Evolutionary conservation across 1,140 invertebrate species (phyloP).

Genomic region (Sycobia sp.): DNA sequence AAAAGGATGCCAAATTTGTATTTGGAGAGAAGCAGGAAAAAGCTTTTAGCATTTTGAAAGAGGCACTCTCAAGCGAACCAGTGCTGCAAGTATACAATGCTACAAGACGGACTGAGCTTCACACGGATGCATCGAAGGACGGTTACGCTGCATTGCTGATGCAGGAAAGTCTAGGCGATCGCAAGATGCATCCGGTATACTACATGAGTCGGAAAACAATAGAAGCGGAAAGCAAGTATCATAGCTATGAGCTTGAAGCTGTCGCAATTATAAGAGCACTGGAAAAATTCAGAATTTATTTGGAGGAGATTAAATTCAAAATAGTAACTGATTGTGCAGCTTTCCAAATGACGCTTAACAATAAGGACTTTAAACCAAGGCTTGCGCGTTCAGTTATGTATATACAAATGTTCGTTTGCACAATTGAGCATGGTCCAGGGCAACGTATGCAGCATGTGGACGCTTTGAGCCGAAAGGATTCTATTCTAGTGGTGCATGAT

Average conservation of each 20-base stretch:
- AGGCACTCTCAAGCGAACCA: not conserved
- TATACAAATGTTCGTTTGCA: not conserved
- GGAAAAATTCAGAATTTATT: constrained; percentile 42
- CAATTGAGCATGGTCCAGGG: not conserved
- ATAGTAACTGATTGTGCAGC: constrained; percentile 54
- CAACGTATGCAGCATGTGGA: not conserved
- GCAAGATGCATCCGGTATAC: too few relatives aligned
- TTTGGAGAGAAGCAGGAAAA: constrained; percentile 21
- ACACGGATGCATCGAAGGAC: not conserved
- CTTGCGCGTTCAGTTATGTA: not conserved
- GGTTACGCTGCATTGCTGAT: not conserved
- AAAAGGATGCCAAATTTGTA: constrained; percentile 17
- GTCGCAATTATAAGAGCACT: constrained; percentile 34
- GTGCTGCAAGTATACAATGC: not conserved
- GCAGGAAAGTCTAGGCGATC: too few relatives aligned
- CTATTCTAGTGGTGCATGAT: too few relatives aligned
- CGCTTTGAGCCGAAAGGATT: not conserved
- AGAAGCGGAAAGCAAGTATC: too few relatives aligned
- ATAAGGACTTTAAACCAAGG: not conserved
- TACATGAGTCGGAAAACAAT: too few relatives aligned
- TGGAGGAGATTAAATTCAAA: constrained; percentile 43
- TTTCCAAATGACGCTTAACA: constrained; percentile 13
- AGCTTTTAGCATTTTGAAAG: too few relatives aligned
- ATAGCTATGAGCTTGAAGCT: not conserved
- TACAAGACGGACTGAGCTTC: not conserved